These are phyloP conservation scores for Synaphobranchus kaupii DNA, from an alignment of 2,797 vertebrate genomes.

Conservation along the genomic window DNA sequence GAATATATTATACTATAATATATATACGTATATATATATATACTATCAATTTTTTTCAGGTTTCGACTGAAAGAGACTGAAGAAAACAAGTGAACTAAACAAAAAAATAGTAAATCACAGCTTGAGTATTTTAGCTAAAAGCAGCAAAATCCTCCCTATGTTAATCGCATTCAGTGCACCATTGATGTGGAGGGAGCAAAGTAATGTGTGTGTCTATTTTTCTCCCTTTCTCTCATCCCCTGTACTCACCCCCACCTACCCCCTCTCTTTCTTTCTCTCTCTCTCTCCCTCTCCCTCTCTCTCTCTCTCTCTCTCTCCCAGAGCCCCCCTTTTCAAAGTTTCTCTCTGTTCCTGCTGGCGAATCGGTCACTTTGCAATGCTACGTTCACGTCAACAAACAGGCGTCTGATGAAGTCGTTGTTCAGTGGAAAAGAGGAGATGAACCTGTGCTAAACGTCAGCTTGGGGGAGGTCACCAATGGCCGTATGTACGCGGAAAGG, in stretches of 20 bases:
- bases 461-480: not conserved
- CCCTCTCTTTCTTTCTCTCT: not conserved
- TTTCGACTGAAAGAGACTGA: too few relatives aligned
- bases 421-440: constrained; percentile 3
- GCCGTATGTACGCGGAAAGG: not conserved
- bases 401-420: not conserved
- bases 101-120: too few relatives aligned
- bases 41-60: too few relatives aligned
- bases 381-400: not conserved
- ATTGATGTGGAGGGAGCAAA: not conserved
- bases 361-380: not conserved
- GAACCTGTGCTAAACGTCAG: not conserved
- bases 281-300: not conserved
- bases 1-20: too few relatives aligned
- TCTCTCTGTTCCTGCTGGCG: not conserved
- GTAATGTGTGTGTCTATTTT: too few relatives aligned
- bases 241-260: not conserved
- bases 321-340: not conserved
- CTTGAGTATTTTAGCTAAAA: too few relatives aligned
- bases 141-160: too few relatives aligned
- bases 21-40: too few relatives aligned
- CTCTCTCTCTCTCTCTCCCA: not conserved
- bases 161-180: not conserved
- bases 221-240: too few relatives aligned
- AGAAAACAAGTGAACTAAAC: too few relatives aligned